Base-by-base conservation (phyloP, 2,797 vertebrate genomes). In the Anguilla pacifica region DNA sequence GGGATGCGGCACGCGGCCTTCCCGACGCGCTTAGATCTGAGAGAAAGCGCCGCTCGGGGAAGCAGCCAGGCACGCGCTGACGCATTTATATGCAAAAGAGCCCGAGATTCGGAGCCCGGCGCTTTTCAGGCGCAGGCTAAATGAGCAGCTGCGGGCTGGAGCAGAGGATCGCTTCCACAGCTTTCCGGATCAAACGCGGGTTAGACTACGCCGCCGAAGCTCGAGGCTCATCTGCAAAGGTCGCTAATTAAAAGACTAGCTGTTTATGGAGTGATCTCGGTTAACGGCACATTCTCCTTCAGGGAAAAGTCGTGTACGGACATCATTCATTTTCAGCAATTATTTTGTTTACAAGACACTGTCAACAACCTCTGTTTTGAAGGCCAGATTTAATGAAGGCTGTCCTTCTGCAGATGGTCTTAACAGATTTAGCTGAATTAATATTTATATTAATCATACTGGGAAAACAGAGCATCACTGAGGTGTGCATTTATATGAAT, bases 371-470 rank as follows among this genome's bases (percentile, higher is more conserved):
- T 19, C 74, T 43, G 15, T 79, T 22, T 46, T 17, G 39, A 79
- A 19, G 74, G 46, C 79, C 46, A 82, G 1, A 51, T 49, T 82
- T 82, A 82, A 82, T 82, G 79, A 82, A 51, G 79, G 6, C 25
- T 51, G 46, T 22, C 6, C 22, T 49, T 25, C 6, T 51, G 6
- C 43, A 82, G 43, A 82, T 82, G 46, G 46, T 25, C 2, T 49
- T n/a, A 9, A 82, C 39, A 49, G 25, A 25, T 49, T 82, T 51
- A n/a, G 7, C 5, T 82, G 49, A 46, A 25, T 46, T 35, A n/a
- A 4, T 51, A n/a, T 82, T 51, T 82, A 51, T 51, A 82, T 82
- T n/a, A 25, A 51, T 82, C 22, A 25, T 25, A 49, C 11, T 51
- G 70, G 0, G 10, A 13, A 35, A 22, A 15, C 9, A 13, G 2